These are phyloP conservation scores for Engraulis encrasicolus DNA, from an alignment of 2,113 vertebrate genomes.

Conservation along the genomic window DNA sequence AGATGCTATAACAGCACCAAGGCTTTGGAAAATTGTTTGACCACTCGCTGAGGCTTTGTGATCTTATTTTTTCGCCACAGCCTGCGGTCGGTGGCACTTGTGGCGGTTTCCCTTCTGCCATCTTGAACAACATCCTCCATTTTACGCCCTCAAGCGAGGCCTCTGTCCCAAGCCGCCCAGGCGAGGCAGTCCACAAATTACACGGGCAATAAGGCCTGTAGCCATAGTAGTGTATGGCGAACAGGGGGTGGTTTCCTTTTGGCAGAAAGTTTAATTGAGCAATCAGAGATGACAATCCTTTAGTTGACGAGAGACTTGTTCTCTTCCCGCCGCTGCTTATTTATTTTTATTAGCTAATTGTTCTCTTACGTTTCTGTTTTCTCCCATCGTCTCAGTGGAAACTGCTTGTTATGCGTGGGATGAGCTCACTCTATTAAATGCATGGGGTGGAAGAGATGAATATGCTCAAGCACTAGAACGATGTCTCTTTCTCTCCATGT, in stretches of 20 bases:
- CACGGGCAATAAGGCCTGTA: not conserved
- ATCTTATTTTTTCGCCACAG: slow-evolving; percentile 23
- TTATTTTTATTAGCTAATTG: slow-evolving; percentile 59
- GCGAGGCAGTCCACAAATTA: slow-evolving; percentile 19
- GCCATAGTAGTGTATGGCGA: slow-evolving; percentile 11
- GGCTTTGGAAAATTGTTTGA: not conserved
- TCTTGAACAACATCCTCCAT: not conserved
- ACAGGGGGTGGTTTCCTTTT: slow-evolving; percentile 45
- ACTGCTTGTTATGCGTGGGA: slow-evolving; percentile 49
- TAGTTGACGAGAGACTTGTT: slow-evolving; percentile 53
- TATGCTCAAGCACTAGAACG: slow-evolving; percentile 41
- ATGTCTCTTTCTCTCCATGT: slow-evolving; percentile 43
- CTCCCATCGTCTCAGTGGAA: slow-evolving; percentile 44
- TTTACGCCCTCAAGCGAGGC: slow-evolving; percentile 8
- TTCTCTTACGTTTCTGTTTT: slow-evolving; percentile 59
- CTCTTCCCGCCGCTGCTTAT: slow-evolving; percentile 53
- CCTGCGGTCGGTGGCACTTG: slow-evolving; percentile 9
- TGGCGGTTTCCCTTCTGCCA: not conserved
- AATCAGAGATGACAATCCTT: slow-evolving; percentile 59
- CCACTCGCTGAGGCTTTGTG: not conserved
- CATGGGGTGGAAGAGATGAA: slow-evolving; percentile 39
- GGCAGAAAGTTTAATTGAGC: slow-evolving; percentile 60
- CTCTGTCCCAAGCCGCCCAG: not conserved
- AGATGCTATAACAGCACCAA: not conserved
- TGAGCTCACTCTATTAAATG: slow-evolving; percentile 32